Evolutionary conservation across 2,888 invertebrate species (phyloP), one percentile per base, ranked within the genome.

Genomic region (Noctua comes): DNA sequence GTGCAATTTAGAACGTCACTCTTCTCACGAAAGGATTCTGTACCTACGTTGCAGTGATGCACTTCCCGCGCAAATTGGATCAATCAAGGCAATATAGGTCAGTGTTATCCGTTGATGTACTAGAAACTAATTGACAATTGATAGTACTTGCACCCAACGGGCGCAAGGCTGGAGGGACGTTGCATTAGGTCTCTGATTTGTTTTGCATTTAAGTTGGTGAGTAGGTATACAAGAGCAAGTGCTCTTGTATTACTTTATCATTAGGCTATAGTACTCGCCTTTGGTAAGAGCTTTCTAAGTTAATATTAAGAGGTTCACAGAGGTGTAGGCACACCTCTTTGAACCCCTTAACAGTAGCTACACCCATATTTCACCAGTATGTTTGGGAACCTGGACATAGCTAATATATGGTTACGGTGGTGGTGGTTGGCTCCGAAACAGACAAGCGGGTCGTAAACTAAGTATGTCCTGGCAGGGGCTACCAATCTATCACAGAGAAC

Each of bases 1-100:
- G 62, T 46, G 27, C 66, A 68, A 83, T 68, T 62, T 51, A 68
- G 77, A 48, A 40, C 54, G 27, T 18, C 13, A 40, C 36, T 46
- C 8, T 57, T 48, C 13, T 46, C 31, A 31, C 18, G 31, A 24
- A 27, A 46, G 7, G 13, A 46, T 40, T 48, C n/a, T 46, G 69
- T 51, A 43, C 43, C 31, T 57, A 48, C 51, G 21, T 59, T 82
- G 77, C 83, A 83, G 27, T 54, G 36, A 68, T 43, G 76, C 76
- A n/a, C 8, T 51, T 46, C 77, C 36, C 36, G 43, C 36, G 24
- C 79, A 70, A 84, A 59, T 74, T 83, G 40, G 68, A 66, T 54
- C 81, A 85, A 82, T 88, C 73, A 66, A 72, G 1, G 54, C 51
- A 43, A 68, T 64, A 77, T 88, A 76, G 86, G 84, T 87, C 85